Base-by-base conservation (phyloP, 2,888 invertebrate species). In the Piscicola geometra region DNA sequence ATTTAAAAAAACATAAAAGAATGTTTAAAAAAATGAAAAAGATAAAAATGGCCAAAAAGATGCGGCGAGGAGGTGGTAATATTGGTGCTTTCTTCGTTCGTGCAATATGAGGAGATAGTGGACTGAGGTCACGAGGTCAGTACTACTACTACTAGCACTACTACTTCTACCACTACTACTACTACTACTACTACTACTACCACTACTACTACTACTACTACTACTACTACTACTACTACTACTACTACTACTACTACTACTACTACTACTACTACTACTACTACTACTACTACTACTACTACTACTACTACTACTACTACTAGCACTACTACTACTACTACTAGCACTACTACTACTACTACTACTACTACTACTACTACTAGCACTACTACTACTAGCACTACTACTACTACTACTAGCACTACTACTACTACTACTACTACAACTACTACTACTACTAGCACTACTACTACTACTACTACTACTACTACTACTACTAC, bases 401-500 rank as follows among this genome's bases (percentile, higher is more conserved):
- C 74, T 64, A 32, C 41, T 74, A 36, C 41, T 41, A 67, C 41
- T 66, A 60, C 67, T 35, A 12, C 67, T 33, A n/a, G 67, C 30
- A n/a, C 75, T 41, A 67, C 75, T 74, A 71, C 71, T 71, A 71
- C 71, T 36, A 36, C 71, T 36, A 71, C 71, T 71, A 71, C 36
- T 47, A 71, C 50, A 15, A 47, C 50, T 47, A 47, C 50, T 47
- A 47, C 50, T 47, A 47, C 50, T 47, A 47, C 50, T 47, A 86
- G 78, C 81, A 85, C 33, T 86, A 86, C 75, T 76, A 82, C n/a
- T 83, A 82, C 79, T 84, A 84, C 77, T 84, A 84, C 76, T 79
- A 84, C 74, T 82, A 85, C 25, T 25, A 72, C 0, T 21, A 64
- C 30, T 21, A 64, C 64, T n/a, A 72, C 5, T 36, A 72, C 32